These are phyloP conservation scores for Trinorchestia longiramus DNA, from an alignment of 1,140 invertebrate species.

Conservation along the genomic window DNA sequence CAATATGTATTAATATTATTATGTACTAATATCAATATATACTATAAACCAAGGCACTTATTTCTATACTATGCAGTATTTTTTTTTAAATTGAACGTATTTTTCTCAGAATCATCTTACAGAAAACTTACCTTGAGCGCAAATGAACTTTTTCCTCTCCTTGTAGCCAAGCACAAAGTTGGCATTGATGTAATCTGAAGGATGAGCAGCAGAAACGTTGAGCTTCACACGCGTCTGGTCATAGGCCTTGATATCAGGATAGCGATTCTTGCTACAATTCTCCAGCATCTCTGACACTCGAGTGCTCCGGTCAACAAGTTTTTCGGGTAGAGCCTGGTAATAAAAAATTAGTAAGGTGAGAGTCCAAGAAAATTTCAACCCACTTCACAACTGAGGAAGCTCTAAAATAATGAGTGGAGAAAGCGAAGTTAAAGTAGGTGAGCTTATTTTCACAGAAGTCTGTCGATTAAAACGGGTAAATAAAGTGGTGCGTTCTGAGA, in stretches of 20 bases:
- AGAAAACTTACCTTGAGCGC: constrained; percentile 79
- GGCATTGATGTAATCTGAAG: constrained; percentile 91
- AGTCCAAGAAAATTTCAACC: not conserved
- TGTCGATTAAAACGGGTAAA: too few species aligned
- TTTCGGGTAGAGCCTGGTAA: constrained; percentile 79
- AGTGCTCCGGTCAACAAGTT: constrained; percentile 87
- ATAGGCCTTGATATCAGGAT: constrained; percentile 91
- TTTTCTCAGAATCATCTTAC: too few species aligned
- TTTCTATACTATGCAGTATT: too few species aligned
- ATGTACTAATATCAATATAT: too few species aligned
- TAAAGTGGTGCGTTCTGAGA: too few species aligned
- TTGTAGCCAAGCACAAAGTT: constrained; percentile 93
- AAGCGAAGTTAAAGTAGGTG: too few species aligned
- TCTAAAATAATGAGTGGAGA: too few species aligned
- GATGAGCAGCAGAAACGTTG: constrained; percentile 79
- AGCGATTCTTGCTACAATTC: constrained; percentile 86
- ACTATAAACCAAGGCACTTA: too few species aligned
- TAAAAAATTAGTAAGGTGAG: not conserved
- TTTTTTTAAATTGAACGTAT: too few species aligned
- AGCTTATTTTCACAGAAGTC: too few species aligned
- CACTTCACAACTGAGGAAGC: not conserved
- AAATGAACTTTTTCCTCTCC: constrained; percentile 93
- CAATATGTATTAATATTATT: too few species aligned
- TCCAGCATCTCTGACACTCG: constrained; percentile 87
- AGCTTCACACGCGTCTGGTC: constrained; percentile 92